A percentile compares a stretch with the other conserved stretches of the same genome.
These are phyloP conservation scores for Meriones psammophilus DNA, from an alignment of 2,797 vertebrate species.

Conservation along the genomic window DNA sequence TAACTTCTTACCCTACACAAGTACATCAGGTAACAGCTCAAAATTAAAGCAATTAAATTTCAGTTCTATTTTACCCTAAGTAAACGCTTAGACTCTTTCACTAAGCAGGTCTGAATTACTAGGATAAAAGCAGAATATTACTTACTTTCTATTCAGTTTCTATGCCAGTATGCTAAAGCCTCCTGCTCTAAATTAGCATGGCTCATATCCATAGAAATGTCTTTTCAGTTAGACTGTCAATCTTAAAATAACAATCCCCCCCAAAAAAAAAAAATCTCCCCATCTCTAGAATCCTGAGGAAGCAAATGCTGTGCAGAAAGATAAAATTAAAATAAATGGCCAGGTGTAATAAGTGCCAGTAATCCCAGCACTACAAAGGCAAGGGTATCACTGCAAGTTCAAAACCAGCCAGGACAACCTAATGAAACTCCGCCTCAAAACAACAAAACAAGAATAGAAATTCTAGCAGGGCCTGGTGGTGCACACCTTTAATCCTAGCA, in stretches of 20 bases:
- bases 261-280: neutral
- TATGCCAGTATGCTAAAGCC: neutral
- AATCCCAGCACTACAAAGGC: neutral
- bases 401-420: neutral
- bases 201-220: neutral
- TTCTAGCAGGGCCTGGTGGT: too few relatives aligned
- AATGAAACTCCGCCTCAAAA: neutral
- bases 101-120: neutral
- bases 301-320: slow-evolving; percentile 24
- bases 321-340: neutral
- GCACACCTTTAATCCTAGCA: too few relatives aligned
- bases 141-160: slow-evolving; percentile 11
- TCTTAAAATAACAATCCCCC: neutral
- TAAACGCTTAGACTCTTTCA: slow-evolving; percentile 35
- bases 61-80: slow-evolving; percentile 32
- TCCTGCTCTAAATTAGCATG: slow-evolving; percentile 14
- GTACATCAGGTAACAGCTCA: neutral
- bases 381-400: neutral
- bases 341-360: neutral
- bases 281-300: neutral
- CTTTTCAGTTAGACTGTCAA: slow-evolving; percentile 33
- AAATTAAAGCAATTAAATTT: slow-evolving; percentile 52
- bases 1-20: neutral
- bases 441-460: neutral
- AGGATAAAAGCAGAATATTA: neutral